These are phyloP conservation scores for Patagioenas fasciata DNA, from an alignment of 2,113 vertebrate genomes.

Conservation along the genomic window DNA sequence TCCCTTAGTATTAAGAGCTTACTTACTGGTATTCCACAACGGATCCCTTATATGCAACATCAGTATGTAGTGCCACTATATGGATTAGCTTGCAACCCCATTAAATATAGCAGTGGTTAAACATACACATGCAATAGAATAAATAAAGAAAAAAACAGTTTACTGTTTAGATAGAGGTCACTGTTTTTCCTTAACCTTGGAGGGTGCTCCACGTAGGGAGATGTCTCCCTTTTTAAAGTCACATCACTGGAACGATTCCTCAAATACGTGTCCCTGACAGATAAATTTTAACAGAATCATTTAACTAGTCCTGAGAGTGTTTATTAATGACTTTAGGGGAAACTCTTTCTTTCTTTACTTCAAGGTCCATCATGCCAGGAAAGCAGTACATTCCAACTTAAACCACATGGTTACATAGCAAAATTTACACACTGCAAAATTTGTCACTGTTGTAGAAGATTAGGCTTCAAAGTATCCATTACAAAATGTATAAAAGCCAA, in stretches of 20 bases:
- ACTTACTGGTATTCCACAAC: neutral
- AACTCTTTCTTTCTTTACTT: neutral
- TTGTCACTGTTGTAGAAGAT: neutral
- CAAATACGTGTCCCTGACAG: neutral
- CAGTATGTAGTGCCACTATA: rapidly evolving
- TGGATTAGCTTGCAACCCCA: neutral
- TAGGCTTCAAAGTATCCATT: neutral
- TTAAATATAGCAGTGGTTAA: neutral
- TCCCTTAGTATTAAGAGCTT: neutral
- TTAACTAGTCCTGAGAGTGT: neutral
- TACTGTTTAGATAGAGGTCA: neutral
- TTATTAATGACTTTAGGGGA: neutral
- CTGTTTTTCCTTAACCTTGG: neutral
- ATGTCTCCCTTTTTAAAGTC: neutral
- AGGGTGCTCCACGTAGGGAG: neutral
- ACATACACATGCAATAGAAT: rapidly evolving
- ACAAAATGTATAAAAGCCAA: neutral
- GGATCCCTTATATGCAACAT: too few relatives aligned
- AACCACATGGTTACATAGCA: neutral
- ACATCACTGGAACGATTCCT: rapidly evolving
- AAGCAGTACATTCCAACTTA: neutral
- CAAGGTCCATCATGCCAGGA: neutral
- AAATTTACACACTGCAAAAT: neutral
- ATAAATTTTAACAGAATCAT: neutral
- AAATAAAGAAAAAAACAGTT: neutral